Conservation (phyloP, 2,797 vertebrate genomes). For the Gorsachius magnificus region DNA sequence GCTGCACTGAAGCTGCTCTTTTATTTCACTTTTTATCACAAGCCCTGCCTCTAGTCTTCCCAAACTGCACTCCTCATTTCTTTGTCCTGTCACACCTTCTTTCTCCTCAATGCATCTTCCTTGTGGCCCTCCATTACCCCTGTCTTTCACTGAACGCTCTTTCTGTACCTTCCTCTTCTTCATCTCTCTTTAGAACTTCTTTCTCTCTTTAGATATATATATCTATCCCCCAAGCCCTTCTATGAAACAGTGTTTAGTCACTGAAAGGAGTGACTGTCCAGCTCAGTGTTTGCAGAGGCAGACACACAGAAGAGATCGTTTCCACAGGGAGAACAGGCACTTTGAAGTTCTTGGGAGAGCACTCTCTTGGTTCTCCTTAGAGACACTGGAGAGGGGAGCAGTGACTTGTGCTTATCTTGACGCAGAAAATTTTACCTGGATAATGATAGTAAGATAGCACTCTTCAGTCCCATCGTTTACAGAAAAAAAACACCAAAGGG, state of each 20-base stretch:
- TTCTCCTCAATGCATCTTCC: not conserved
- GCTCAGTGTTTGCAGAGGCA: not conserved
- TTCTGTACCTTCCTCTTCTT: not conserved
- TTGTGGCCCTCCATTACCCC: not conserved
- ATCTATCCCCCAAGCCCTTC: not conserved
- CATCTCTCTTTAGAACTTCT: not conserved
- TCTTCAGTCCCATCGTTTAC: not conserved
- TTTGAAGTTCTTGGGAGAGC: not conserved
- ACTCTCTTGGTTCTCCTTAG: not conserved
- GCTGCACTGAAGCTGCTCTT: not conserved
- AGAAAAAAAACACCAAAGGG: not conserved
- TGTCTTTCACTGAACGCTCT: not conserved
- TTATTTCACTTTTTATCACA: not conserved
- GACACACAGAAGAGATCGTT: not conserved
- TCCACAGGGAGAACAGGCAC: not conserved
- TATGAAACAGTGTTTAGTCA: not conserved
- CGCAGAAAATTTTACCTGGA: not conserved
- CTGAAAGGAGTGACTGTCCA: not conserved
- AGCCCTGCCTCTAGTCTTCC: not conserved
- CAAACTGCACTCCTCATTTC: not conserved
- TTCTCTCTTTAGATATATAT: not conserved
- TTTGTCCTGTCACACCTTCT: not conserved
- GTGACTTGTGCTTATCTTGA: not conserved
- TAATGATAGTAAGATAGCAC: not conserved
- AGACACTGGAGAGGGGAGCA: not conserved